These are phyloP conservation scores for Pangasius mekongensis DNA, from an alignment of 2,797 vertebrate genomes.

Conservation along the genomic window DNA sequence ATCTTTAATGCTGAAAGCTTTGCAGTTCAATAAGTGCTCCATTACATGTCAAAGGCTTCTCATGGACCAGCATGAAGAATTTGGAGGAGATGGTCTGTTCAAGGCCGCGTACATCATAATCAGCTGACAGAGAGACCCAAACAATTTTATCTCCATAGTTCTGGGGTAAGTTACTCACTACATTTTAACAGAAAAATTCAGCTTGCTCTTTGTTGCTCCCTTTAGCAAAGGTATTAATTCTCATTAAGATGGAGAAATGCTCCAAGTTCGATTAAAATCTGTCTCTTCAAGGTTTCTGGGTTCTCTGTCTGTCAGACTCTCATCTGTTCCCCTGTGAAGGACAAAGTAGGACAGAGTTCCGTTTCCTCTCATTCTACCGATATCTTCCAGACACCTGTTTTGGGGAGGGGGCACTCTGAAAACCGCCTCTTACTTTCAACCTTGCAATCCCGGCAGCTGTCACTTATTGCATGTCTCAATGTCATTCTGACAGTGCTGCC, in stretches of 20 bases:
- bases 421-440: slow-evolving; percentile 23
- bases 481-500: slow-evolving; percentile 28
- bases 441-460: slow-evolving; percentile 48
- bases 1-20: slow-evolving; percentile 49
- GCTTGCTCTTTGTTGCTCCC: neutral
- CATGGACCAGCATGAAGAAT: slow-evolving; percentile 33
- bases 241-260: neutral
- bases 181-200: neutral
- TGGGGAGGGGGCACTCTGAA: neutral
- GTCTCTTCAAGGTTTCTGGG: neutral
- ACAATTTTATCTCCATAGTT: neutral
- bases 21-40: slow-evolving; percentile 31
- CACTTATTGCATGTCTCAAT: slow-evolving; percentile 33
- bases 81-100: slow-evolving; percentile 17
- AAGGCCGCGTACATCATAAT: slow-evolving; percentile 8
- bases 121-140: neutral
- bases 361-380: neutral
- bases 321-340: neutral
- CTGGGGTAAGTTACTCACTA: neutral
- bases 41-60: slow-evolving; percentile 40
- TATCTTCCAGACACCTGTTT: slow-evolving; percentile 24
- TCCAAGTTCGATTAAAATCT: neutral
- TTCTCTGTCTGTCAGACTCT: neutral
- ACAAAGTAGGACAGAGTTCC: slow-evolving; percentile 1
- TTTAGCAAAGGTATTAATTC: neutral